phyloP scores from a whole-genome alignment of 2,888 invertebrate species.

The Calameuta pallipes region DNA sequence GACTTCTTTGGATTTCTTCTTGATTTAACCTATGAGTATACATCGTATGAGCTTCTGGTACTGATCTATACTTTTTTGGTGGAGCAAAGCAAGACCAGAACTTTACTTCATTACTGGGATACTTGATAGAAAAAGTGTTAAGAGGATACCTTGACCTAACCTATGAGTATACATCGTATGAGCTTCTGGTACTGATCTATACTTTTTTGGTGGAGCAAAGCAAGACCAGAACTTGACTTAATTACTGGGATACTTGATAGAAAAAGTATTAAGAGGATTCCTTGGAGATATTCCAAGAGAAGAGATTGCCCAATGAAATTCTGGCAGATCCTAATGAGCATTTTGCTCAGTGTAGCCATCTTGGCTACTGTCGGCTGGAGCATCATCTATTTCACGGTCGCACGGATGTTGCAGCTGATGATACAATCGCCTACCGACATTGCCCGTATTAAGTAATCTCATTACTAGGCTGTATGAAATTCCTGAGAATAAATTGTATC shows the following conservation, averaged over 20 bases:
- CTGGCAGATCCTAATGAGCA: conserved; percentile 24
- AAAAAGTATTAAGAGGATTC: neutral
- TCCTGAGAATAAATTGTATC: neutral
- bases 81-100: neutral
- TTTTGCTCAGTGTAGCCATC: conserved; percentile 8
- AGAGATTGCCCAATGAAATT: conserved; percentile 4
- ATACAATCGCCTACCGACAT: conserved; percentile 21
- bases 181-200: neutral
- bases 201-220: neutral
- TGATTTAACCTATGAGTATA: neutral
- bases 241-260: neutral
- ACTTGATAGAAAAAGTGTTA: neutral
- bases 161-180: neutral
- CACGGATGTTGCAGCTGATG: conserved; percentile 29
- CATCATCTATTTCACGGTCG: conserved; percentile 31
- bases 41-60: neutral
- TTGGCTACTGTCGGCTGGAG: conserved; percentile 22
- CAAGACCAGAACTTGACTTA: neutral
- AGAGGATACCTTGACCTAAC: neutral
- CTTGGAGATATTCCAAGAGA: neutral
- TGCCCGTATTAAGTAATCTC: conserved; percentile 4
- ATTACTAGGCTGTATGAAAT: neutral
- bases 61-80: neutral
- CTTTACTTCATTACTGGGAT: neutral
- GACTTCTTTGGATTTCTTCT: neutral